Conservation (phyloP, 2,797 vertebrate species). For the Phoebastria nigripes region DNA sequence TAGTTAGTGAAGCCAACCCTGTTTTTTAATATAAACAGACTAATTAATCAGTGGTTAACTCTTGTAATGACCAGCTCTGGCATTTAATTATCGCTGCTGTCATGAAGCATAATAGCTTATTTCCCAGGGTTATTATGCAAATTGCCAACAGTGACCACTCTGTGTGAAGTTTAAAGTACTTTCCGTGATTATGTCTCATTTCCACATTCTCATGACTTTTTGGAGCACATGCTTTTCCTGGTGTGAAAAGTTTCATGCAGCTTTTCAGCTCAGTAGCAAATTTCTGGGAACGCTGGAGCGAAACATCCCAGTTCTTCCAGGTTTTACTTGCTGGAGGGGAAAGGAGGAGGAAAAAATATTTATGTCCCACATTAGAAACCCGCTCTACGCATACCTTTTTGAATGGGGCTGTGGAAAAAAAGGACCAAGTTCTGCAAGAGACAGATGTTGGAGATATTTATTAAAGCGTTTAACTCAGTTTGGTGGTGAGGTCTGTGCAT, state of each 20-base stretch:
- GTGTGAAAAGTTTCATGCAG: not conserved
- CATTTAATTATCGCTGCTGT: slow-evolving; percentile 7
- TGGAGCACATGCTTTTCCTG: not conserved
- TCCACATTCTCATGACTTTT: not conserved
- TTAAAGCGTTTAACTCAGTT: not conserved
- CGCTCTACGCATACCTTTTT: not conserved
- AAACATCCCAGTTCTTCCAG: not conserved
- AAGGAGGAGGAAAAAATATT: not conserved
- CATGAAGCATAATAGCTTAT: not conserved
- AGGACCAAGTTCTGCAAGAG: not conserved
- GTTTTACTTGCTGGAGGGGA: not conserved
- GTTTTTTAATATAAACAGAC: slow-evolving; percentile 57
- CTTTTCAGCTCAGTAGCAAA: not conserved
- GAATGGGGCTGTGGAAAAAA: not conserved
- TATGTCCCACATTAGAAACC: not conserved
- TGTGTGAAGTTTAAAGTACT: not conserved
- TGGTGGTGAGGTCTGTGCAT: not conserved
- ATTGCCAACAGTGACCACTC: slow-evolving; percentile 26
- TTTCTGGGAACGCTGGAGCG: not conserved
- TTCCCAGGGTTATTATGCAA: slow-evolving; percentile 29
- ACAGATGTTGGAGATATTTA: not conserved
- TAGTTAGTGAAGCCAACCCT: slow-evolving; percentile 36
- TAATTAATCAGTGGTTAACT: slow-evolving; percentile 66
- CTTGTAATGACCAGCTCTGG: slow-evolving; percentile 16
- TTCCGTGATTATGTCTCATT: not conserved